These are phyloP conservation scores for Percopsis transmontana DNA, from an alignment of 2,113 vertebrate genomes.

Conservation along the genomic window DNA sequence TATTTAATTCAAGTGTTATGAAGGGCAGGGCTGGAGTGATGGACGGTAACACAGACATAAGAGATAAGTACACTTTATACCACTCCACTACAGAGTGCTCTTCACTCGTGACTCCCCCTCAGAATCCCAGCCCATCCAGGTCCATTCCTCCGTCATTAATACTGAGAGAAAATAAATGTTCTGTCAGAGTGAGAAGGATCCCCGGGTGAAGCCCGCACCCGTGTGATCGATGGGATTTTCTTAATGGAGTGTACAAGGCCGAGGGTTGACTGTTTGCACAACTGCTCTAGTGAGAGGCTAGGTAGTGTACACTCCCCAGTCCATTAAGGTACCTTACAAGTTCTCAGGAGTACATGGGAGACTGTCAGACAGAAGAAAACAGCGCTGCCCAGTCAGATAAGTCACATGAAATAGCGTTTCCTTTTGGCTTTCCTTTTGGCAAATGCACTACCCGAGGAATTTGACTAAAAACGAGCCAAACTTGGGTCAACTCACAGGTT, in stretches of 20 bases:
- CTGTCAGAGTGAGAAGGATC: constrained; percentile 36
- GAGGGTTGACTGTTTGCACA: constrained; percentile 54
- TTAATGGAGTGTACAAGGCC: constrained; percentile 50
- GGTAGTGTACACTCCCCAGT: constrained; percentile 22
- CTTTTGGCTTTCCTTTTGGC: neutral
- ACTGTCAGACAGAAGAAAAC: constrained; percentile 30
- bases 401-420: neutral
- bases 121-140: constrained; percentile 25
- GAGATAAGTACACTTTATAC: constrained; percentile 25
- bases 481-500: too few relatives aligned
- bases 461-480: too few relatives aligned
- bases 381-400: neutral
- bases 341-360: neutral
- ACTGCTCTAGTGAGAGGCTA: constrained; percentile 27
- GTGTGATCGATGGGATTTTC: constrained; percentile 56
- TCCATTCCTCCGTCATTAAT: constrained; percentile 34
- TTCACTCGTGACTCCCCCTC: constrained; percentile 40
- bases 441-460: too few relatives aligned
- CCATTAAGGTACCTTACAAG: constrained; percentile 27
- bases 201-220: constrained; percentile 7
- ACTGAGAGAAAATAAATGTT: constrained; percentile 42
- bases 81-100: constrained; percentile 16
- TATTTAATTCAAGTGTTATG: constrained; percentile 19
- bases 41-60: constrained; percentile 5
- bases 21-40: constrained; percentile 12